These are phyloP conservation scores for Acipenser transmontanus DNA, from an alignment of 2,797 vertebrate species.

Conservation along the genomic window DNA sequence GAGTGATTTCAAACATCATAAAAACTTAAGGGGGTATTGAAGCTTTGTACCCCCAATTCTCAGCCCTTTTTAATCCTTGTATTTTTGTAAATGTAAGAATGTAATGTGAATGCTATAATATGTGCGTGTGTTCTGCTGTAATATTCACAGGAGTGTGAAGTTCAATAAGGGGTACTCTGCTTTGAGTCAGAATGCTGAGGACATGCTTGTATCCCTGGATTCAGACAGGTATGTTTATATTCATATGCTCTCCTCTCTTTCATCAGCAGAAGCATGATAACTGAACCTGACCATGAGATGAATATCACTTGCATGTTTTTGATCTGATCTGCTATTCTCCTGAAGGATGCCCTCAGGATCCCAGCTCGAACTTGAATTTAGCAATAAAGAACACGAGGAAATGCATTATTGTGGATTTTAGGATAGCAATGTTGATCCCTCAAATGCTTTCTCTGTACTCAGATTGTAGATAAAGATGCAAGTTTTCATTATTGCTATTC, in stretches of 20 bases:
- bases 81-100: neutral
- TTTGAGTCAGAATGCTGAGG: constrained; percentile 82
- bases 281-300: neutral
- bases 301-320: neutral
- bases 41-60: neutral
- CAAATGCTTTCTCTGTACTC: no score
- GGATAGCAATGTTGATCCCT: no score
- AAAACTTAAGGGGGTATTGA: neutral
- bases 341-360: no score
- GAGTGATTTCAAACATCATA: neutral
- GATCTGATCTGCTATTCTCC: no score
- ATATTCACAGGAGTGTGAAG: constrained; percentile 65
- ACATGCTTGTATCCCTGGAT: constrained; percentile 77
- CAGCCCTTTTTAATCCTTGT: neutral
- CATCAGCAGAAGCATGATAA: no score
- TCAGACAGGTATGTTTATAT: constrained; percentile 79
- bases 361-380: no score
- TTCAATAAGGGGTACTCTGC: constrained; percentile 88
- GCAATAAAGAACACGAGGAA: no score
- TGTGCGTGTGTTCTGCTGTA: no score
- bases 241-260: neutral
- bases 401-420: no score
- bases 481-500: no score
- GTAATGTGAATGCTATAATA: no score
- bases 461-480: no score